phyloP scores from a whole-genome alignment of 1,140 invertebrate genomes.

The Neuroterus valhalla region DNA sequence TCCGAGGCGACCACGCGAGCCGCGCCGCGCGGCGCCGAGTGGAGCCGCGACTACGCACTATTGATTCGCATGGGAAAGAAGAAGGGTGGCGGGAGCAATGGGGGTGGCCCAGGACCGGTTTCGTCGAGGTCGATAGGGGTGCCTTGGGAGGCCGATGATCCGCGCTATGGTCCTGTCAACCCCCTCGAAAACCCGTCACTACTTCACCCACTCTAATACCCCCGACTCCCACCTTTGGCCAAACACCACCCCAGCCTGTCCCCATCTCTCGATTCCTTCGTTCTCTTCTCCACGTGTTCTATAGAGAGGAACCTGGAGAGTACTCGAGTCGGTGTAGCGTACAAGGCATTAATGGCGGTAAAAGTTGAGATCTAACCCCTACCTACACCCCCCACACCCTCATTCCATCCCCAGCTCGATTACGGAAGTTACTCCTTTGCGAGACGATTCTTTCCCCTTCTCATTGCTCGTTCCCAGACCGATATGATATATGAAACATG shows the following conservation, averaged over 20 bases:
- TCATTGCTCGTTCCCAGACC: neutral
- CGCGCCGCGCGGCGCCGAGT: slow-evolving; percentile 64
- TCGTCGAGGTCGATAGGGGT: slow-evolving; percentile 40
- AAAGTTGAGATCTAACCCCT: slow-evolving; percentile 46
- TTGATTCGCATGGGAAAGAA: slow-evolving; percentile 69
- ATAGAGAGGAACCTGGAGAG: slow-evolving; percentile 45
- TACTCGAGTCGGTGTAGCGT: slow-evolving; percentile 45
- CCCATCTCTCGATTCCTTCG: slow-evolving; percentile 29
- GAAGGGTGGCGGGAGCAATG: slow-evolving; percentile 45
- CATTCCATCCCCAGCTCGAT: slow-evolving; percentile 25
- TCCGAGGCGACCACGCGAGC: slow-evolving; percentile 52
- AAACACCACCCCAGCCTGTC: slow-evolving; percentile 30
- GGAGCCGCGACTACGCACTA: slow-evolving; percentile 70
- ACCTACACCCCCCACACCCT: slow-evolving; percentile 30
- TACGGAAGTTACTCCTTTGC: slow-evolving; percentile 28
- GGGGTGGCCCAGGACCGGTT: slow-evolving; percentile 53
- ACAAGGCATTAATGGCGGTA: slow-evolving; percentile 53
- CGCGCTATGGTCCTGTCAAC: slow-evolving; percentile 8
- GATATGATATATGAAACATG: neutral
- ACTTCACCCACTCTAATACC: slow-evolving; percentile 13
- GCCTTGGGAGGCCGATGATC: slow-evolving; percentile 31
- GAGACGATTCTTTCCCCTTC: slow-evolving; percentile 15
- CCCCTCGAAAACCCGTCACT: slow-evolving; percentile 13
- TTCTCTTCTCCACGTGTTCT: slow-evolving; percentile 35
- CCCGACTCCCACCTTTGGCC: neutral